Conservation (phyloP, 2,888 invertebrate species). For the Megastigmus dorsalis region DNA sequence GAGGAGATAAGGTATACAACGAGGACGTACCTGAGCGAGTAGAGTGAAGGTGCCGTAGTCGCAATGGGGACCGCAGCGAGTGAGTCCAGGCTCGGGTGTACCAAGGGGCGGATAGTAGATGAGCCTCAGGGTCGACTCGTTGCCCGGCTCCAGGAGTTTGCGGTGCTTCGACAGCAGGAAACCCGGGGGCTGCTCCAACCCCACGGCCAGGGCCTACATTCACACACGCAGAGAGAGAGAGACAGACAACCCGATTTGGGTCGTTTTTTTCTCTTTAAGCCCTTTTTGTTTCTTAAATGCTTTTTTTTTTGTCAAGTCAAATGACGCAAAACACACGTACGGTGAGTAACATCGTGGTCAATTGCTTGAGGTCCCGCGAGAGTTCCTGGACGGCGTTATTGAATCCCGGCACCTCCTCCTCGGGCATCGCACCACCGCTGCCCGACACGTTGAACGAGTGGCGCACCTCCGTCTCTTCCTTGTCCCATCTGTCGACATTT, state of each 20-base stretch:
- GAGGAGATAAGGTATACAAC: neutral
- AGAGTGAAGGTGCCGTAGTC: slow-evolving; percentile 87
- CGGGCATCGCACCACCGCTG: slow-evolving; percentile 79
- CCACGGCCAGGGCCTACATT: slow-evolving; percentile 71
- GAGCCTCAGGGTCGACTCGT: slow-evolving; percentile 81
- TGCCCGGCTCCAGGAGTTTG: slow-evolving; percentile 80
- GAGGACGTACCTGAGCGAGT: slow-evolving; percentile 76
- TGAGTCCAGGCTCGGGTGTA: slow-evolving; percentile 74
- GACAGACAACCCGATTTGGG: slow-evolving; percentile 23
- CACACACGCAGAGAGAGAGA: slow-evolving; percentile 51
- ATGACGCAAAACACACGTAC: slow-evolving; percentile 62
- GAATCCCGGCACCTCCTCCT: slow-evolving; percentile 81
- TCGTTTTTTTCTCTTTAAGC: slow-evolving; percentile 15
- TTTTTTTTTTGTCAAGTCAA: slow-evolving; percentile 53
- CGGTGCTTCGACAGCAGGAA: slow-evolving; percentile 81
- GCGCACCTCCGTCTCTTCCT: slow-evolving; percentile 78
- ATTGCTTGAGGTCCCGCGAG: slow-evolving; percentile 81
- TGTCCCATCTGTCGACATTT: slow-evolving; percentile 15
- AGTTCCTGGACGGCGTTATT: slow-evolving; percentile 80
- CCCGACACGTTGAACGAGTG: slow-evolving; percentile 83
- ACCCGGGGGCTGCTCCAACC: slow-evolving; percentile 78
- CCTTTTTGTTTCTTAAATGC: neutral
- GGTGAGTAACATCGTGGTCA: slow-evolving; percentile 81
- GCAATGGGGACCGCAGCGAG: slow-evolving; percentile 83
- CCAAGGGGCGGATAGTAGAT: slow-evolving; percentile 82